Evolutionary conservation across 2,888 invertebrate species (phyloP), one percentile per base, ranked within the genome.

Genomic region (Sipunculus nudus): DNA sequence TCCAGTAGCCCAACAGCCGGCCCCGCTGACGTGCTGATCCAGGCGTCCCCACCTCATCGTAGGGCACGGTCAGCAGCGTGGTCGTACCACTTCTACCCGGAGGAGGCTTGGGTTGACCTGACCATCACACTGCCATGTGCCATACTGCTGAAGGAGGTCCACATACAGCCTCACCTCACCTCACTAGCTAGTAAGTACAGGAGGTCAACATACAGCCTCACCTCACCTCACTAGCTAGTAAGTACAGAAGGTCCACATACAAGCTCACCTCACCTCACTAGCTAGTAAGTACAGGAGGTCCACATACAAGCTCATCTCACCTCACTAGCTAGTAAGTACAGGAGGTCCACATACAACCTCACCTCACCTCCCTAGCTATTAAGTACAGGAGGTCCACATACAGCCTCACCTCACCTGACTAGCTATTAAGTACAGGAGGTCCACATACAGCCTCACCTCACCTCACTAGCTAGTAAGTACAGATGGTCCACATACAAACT

Each of bases 11-110:
- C 92, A 2, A 92, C 93, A 3, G 93, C 94, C 6, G 93, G 94
- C 78, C 90, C 94, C 1, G 92, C 95, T 0, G 94, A 94, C 82
- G 91, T 93, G 62, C 87, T 96, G 38, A 91, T 96, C 68, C 91
- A 92, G 79, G 89, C 91, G 53, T 88, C 89, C 1, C 90, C 92
- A 0, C 91, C 93, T 2, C 92, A 92, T 77, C 87, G 94, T 41
- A 87, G 96, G 40, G 92, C 94, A 25, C 88, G 95, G 61, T 92
- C 93, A 1, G 92, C 96, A 3, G 91, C 94, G n/a, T 96, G 96
- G 96, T 92, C 92, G 31, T 95, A 96, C 85, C 93, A 96, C 86
- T 96, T 94, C 86, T 94, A 93, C 85, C 92, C 93, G 31, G 94
- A 95, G 84, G 91, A 91, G 39, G 78, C 80, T 3, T 93, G 92